Conservation (phyloP, 2,797 vertebrate species). For the Rhabdophis nuchalis region DNA sequence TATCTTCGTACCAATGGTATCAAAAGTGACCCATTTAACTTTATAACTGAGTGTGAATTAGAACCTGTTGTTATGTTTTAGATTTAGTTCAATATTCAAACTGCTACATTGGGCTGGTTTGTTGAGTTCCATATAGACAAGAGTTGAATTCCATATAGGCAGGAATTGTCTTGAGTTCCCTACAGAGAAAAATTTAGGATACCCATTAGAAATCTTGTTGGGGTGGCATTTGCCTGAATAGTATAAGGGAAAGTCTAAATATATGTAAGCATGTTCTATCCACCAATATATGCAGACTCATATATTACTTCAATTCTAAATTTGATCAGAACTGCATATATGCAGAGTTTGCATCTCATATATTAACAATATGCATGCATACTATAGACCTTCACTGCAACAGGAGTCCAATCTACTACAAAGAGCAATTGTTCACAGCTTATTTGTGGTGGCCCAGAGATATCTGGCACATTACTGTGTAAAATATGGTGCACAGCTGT, state of each 20-base stretch:
- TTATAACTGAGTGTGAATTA: not conserved
- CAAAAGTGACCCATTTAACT: not conserved
- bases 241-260: not conserved
- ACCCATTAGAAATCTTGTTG: not conserved
- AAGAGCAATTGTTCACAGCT: not conserved
- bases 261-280: not conserved
- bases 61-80: not conserved
- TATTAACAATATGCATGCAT: not conserved
- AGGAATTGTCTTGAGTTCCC: not conserved
- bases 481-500: not conserved
- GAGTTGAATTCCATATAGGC: not conserved
- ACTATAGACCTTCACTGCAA: not conserved
- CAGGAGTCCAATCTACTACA: not conserved
- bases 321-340: not conserved
- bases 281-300: not conserved
- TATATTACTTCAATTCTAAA: not conserved
- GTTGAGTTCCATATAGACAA: not conserved
- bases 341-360: not conserved
- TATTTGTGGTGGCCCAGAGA: conserved; percentile 3
- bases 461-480: not conserved
- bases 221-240: not conserved
- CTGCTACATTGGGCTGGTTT: not conserved
- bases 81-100: not conserved
- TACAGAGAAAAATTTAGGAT: not conserved
- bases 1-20: not conserved